phyloP scores from a whole-genome alignment of 1,140 invertebrate species.

The Dendroctonus valens region DNA sequence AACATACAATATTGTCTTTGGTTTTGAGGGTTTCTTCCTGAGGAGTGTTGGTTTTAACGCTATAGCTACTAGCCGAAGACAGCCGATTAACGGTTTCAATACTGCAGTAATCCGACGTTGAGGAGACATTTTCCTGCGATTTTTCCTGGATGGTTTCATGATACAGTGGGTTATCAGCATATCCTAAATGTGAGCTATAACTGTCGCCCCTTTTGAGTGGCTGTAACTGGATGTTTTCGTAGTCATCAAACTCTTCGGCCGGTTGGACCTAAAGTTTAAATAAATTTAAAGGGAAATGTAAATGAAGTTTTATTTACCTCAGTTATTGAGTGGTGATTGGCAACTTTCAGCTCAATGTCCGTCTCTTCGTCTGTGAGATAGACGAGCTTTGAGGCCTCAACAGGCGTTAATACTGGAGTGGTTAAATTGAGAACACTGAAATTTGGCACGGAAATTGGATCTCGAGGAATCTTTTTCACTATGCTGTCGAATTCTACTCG shows the following conservation, averaged over 20 bases:
- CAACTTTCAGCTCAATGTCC: slow-evolving; percentile 21
- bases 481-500: slow-evolving; percentile 47
- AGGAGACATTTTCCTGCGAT: slow-evolving; percentile 61
- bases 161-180: slow-evolving; percentile 59
- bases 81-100: slow-evolving; percentile 64
- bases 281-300: background rate
- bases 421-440: slow-evolving; percentile 64
- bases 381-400: slow-evolving; percentile 67
- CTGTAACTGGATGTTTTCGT: slow-evolving; percentile 14
- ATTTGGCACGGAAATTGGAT: slow-evolving; percentile 75
- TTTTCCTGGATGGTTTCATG: slow-evolving; percentile 62
- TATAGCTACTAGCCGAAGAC: slow-evolving; percentile 56
- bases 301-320: slow-evolving; percentile 7
- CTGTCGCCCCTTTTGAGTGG: slow-evolving; percentile 49
- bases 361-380: slow-evolving; percentile 67
- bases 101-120: slow-evolving; percentile 75
- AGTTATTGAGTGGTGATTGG: background rate
- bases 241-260: slow-evolving; percentile 11
- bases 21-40: slow-evolving; percentile 45
- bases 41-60: slow-evolving; percentile 47
- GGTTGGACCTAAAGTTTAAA: background rate
- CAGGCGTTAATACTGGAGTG: slow-evolving; percentile 66
- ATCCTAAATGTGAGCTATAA: slow-evolving; percentile 60
- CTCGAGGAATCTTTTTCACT: slow-evolving; percentile 58
- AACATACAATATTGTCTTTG: slow-evolving; percentile 14